A percentile compares a stretch with the other conserved stretches of the same genome.
These are phyloP conservation scores for Craterocephalus amniculus DNA, from an alignment of 2,797 vertebrate species.

Conservation along the genomic window DNA sequence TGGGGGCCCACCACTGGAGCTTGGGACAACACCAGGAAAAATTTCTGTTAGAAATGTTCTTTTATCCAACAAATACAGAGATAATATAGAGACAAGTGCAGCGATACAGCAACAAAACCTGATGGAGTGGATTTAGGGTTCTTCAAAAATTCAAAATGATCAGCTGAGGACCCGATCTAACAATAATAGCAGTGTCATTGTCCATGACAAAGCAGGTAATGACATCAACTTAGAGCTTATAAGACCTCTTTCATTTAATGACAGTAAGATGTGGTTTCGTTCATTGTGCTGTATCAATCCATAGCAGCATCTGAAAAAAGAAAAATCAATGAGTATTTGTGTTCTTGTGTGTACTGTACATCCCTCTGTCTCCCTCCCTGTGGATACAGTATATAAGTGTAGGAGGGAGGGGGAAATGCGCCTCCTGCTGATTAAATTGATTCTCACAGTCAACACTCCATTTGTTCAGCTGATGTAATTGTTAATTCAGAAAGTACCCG, in stretches of 20 bases:
- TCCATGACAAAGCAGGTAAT: slow-evolving; percentile 12
- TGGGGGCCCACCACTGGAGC: slow-evolving; percentile 62
- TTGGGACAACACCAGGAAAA: slow-evolving; percentile 65
- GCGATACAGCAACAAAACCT: slow-evolving; percentile 35
- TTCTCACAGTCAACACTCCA: slow-evolving; percentile 17
- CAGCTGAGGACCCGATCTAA: slow-evolving; percentile 12
- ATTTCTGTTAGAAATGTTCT: slow-evolving; percentile 67
- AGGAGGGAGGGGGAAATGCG: not conserved
- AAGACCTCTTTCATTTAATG: slow-evolving; percentile 19
- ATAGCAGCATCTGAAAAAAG: slow-evolving; percentile 18
- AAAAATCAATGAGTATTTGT: slow-evolving; percentile 22
- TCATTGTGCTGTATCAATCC: slow-evolving; percentile 23
- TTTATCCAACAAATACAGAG: not conserved
- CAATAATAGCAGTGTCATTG: not conserved
- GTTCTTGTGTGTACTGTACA: not conserved
- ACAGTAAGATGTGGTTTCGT: slow-evolving; percentile 13
- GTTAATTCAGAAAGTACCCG: not conserved
- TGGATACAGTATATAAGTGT: slow-evolving; percentile 4
- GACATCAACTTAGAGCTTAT: slow-evolving; percentile 3
- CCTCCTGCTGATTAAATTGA: slow-evolving; percentile 7
- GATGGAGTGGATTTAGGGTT: slow-evolving; percentile 29
- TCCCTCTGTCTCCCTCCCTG: not conserved
- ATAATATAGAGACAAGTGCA: not conserved
- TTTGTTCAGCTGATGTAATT: slow-evolving; percentile 33
- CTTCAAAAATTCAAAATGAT: slow-evolving; percentile 33